Evolutionary conservation across 2,113 vertebrate genomes (phyloP).

Genomic region (Callopanchax toddi): DNA sequence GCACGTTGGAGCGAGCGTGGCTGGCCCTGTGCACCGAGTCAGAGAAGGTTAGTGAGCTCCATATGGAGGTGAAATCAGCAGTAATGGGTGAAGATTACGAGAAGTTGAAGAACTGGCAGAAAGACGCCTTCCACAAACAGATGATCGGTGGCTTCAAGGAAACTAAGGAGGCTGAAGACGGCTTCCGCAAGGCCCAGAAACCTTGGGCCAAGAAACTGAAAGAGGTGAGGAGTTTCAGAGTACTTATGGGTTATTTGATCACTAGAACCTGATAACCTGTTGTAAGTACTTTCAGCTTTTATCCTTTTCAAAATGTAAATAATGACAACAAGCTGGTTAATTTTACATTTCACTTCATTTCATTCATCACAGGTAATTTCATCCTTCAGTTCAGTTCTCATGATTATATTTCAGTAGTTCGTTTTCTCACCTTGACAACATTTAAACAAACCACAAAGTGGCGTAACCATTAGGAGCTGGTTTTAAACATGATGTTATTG

Average conservation of each 20-base stretch:
- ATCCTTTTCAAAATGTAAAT: not conserved
- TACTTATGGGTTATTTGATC: not conserved
- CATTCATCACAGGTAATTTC: conserved; percentile 25
- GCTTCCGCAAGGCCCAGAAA: conserved; percentile 98
- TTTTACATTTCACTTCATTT: conserved; percentile 7
- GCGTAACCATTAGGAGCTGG: not conserved
- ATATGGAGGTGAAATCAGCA: conserved; percentile 90
- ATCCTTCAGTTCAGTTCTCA: conserved; percentile 45
- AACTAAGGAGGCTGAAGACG: conserved; percentile 95
- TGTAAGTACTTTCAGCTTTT: not conserved
- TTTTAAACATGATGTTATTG: not conserved
- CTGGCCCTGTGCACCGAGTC: conserved; percentile 91
- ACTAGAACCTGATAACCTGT: not conserved
- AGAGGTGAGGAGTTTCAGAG: conserved; percentile 81
- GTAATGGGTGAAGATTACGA: conserved; percentile 98
- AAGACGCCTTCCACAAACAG: conserved; percentile 96
- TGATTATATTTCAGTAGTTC: conserved; percentile 42
- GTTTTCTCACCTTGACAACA: conserved; percentile 36
- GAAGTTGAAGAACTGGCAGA: conserved; percentile 99
- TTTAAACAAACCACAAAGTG: conserved; percentile 20
- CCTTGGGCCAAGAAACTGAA: conserved; percentile 99
- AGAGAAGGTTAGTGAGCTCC: conserved; percentile 96
- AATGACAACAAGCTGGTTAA: not conserved
- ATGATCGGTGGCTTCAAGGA: conserved; percentile 99
- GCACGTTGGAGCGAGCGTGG: conserved; percentile 94